Evolutionary conservation across 2,797 vertebrate species (phyloP), one percentile per base, ranked within the genome.

Genomic region (Chrysocyon brachyurus): DNA sequence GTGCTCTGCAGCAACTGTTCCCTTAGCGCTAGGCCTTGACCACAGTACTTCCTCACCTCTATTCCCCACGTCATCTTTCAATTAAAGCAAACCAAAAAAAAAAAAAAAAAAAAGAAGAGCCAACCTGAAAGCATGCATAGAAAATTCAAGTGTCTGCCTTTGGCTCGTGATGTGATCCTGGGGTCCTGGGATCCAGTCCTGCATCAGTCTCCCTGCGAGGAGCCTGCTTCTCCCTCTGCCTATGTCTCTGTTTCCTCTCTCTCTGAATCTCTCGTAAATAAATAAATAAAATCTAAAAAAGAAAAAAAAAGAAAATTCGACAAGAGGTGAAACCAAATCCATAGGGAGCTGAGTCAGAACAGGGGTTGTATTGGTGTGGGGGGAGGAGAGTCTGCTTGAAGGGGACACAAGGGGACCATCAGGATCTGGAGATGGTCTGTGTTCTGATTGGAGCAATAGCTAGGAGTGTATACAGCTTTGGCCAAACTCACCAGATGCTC

Each of bases 121-220:
- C 78, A 61, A 15, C 12, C 11, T 5, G 31, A 15, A 9, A 9
- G 8, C 46, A 10, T 1, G 14, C 0, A 0, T 11, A 0, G 21
- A 28, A 56, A 14, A 19, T 63, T 75, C 70, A 36, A 26, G 87
- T 46, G 40, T 46, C 40, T 46, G 40, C 40, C 40, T 46, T 46
- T 46, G 40, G 40, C 40, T 46, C 1, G 40, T 46, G 40, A 46
- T 46, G 40, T 46, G 40, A 46, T 46, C 40, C 40, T 46, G 40
- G 40, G 40, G 40, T 46, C 40, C 40, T 46, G 40, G 40, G 40
- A 46, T 46, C 40, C 40, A 46, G 40, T 46, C 40, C 40, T 46
- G 40, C 40, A 6, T 40, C 40, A 40, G 40, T 40, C 40, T 40
- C 40, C 40, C 40, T 40, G 40, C 1, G 6, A 46, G 40, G 1